These are phyloP conservation scores for Hypena proboscidalis DNA, from an alignment of 2,888 invertebrate genomes.

Conservation along the genomic window DNA sequence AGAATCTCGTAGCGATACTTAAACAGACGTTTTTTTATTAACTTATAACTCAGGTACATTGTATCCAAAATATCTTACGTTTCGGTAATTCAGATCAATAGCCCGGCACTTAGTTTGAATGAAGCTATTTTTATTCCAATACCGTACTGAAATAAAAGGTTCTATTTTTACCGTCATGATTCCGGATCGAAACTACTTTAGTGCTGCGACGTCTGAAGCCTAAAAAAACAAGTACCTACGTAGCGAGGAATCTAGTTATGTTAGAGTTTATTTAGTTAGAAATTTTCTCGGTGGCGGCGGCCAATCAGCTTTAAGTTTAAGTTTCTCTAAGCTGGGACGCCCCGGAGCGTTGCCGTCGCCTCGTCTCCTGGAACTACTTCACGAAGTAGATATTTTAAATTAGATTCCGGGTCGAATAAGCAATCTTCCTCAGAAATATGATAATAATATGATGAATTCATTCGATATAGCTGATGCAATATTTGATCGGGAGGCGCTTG, in stretches of 20 bases:
- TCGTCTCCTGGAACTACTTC: constrained; percentile 9
- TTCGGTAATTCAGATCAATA: no score
- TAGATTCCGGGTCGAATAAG: constrained; percentile 21
- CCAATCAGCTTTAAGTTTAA: constrained; percentile 36
- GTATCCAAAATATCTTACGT: no score
- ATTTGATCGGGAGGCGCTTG: no score
- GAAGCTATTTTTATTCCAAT: no score
- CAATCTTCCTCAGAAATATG: not conserved
- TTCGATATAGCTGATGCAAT: no score
- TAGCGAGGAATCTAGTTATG: constrained; percentile 17
- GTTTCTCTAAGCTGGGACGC: constrained; percentile 23
- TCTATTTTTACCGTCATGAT: no score
- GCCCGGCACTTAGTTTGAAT: no score
- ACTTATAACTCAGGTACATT: no score
- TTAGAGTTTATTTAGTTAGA: constrained; percentile 25
- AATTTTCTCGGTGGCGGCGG: constrained; percentile 19
- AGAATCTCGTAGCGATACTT: no score
- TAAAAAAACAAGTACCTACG: constrained; percentile 12
- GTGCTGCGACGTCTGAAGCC: not conserved
- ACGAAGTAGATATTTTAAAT: constrained; percentile 30
- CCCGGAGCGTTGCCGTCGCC: constrained; percentile 10
- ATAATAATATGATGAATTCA: no score
- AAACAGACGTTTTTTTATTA: no score
- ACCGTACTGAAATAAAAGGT: no score
- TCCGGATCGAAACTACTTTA: not conserved